These are phyloP conservation scores for Calephelis nemesis DNA, from an alignment of 1,140 invertebrate genomes.

Conservation along the genomic window DNA sequence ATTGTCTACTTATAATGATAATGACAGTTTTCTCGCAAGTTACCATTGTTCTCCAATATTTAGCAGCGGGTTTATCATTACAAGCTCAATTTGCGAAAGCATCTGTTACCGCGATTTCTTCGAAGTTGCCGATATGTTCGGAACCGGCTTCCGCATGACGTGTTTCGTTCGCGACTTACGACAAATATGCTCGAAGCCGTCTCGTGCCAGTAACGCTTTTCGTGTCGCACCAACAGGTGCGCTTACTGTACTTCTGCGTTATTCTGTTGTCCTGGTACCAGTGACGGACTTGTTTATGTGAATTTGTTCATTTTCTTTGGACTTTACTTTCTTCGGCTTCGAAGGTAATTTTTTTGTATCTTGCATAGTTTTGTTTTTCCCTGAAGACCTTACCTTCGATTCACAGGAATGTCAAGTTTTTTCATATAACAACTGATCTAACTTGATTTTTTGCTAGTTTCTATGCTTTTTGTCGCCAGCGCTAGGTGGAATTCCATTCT, in stretches of 20 bases:
- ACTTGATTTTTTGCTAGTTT: too few species aligned
- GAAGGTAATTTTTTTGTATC: neutral
- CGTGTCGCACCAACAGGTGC: conserved; percentile 67
- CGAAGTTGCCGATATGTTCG: conserved; percentile 48
- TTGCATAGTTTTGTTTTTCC: neutral
- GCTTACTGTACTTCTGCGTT: conserved; percentile 39
- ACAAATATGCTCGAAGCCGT: conserved; percentile 34
- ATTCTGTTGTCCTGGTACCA: conserved; percentile 48
- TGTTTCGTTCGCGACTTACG: conserved; percentile 60
- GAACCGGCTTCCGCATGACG: conserved; percentile 74
- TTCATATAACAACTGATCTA: too few species aligned
- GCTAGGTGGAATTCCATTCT: too few species aligned
- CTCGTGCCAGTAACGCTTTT: conserved; percentile 64
- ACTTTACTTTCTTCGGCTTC: neutral
- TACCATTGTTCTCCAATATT: neutral
- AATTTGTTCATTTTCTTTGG: neutral
- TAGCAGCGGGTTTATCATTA: neutral
- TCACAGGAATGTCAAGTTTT: too few species aligned
- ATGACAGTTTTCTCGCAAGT: neutral
- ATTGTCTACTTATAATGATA: neutral
- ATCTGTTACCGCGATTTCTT: conserved; percentile 46
- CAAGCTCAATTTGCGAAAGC: conserved; percentile 22
- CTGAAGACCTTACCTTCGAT: too few species aligned
- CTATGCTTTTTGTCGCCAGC: too few species aligned
- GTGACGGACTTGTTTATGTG: conserved; percentile 27